A percentile compares a stretch with the other conserved stretches of the same genome.
phyloP scores from a whole-genome alignment of 2,888 invertebrate species.

The Zeuzera pyrina region DNA sequence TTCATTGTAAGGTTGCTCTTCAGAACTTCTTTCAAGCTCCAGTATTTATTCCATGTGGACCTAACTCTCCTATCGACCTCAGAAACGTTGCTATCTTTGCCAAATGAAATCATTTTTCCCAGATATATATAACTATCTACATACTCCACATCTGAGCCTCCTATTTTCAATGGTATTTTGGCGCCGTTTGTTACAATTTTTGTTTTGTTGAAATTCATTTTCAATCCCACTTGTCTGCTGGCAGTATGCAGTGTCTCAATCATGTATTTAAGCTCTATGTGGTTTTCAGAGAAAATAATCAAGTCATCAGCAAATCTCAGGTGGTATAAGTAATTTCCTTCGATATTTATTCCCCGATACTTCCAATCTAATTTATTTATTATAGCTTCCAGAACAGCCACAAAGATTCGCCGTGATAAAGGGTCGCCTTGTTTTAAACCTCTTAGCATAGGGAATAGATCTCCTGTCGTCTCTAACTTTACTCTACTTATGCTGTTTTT shows the following conservation, averaged over 20 bases:
- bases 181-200: too few relatives aligned
- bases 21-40: too few relatives aligned
- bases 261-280: constrained; percentile 3
- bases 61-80: too few relatives aligned
- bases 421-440: too few relatives aligned
- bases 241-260: constrained; percentile 2
- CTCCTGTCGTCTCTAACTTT: background rate
- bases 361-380: background rate
- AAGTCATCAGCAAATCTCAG: constrained; percentile 5
- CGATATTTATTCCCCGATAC: background rate
- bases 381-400: background rate
- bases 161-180: too few relatives aligned
- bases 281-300: constrained; percentile 5
- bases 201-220: constrained; percentile 4
- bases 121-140: too few relatives aligned
- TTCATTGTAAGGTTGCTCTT: too few relatives aligned
- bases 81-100: too few relatives aligned
- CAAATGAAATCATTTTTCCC: too few relatives aligned
- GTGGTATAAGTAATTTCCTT: constrained; percentile 6
- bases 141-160: too few relatives aligned
- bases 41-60: too few relatives aligned
- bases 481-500: too few relatives aligned
- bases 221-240: constrained; percentile 3
- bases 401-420: background rate
- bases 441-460: background rate